Base-by-base conservation (phyloP, 1,140 invertebrate genomes). In the Mactra quadrangularis region DNA sequence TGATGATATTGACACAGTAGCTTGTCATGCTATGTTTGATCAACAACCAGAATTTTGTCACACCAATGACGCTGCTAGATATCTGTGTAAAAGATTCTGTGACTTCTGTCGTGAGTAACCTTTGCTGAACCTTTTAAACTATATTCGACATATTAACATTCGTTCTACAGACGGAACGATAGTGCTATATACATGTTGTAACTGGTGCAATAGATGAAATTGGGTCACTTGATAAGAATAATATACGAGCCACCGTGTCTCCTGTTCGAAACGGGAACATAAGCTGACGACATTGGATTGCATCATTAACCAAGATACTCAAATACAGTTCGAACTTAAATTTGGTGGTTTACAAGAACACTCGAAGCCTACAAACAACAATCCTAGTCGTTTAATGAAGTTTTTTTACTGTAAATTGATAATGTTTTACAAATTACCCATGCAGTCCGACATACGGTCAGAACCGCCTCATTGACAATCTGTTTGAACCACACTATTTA, bases 41-140 rank as follows among this genome's bases (percentile, higher is more conserved):
- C 38, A 53, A 31, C 7, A 53, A 38, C 71, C 71, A 31, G 33
- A 38, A 17, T 29, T 74, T 0, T 74, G 71, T 25, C n/a, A 6
- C 7, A 53, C 57, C 35, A 13, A 29, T 13, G 41, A 29, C 11
- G n/a, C 59, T 19, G 71, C 47, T 3, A 38, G 27, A 38, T 25
- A 25, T 59, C 25, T 38, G 0, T 74, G 71, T 74, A 52, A 52
- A 53, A 31, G 1, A 19, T 74, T 59, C 53, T 74, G 71, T 47
- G 59, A 74, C 2, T 33, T 74, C 1, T 74, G 71, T 59, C 71
- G 71, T 74, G 41, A 38, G 71, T 74, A n/a, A 25, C 50, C 53
- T 17, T 41, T n/a, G 17, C 6, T 25, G 15, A 15, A 6, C 52
- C 7, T 4, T 22, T n/a, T 55, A n/a, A 4, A 4, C 6, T 6